phyloP scores from a whole-genome alignment of 2,888 invertebrate genomes.

The Pecten maximus region DNA sequence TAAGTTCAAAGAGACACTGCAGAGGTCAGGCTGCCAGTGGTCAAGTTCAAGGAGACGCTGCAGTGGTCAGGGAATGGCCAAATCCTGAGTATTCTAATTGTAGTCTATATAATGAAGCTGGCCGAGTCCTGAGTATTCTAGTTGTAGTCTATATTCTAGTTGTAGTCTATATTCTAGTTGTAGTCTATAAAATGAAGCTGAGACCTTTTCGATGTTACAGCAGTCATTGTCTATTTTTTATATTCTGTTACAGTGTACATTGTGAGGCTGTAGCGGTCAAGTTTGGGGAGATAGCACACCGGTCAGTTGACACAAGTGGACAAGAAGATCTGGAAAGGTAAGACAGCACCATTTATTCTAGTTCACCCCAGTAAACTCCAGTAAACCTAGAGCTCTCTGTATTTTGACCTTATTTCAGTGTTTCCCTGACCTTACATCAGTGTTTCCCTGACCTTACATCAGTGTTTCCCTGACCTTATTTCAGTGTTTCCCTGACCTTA shows the following conservation, averaged over 20 bases:
- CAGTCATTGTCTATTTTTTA: background rate
- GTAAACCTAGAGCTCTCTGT: background rate
- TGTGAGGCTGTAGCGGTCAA: conserved; percentile 54
- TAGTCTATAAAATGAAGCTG: no score
- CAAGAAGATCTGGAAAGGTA: conserved; percentile 11
- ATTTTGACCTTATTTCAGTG: no score
- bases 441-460: no score
- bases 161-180: no score
- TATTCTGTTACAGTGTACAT: conserved; percentile 54
- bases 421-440: no score
- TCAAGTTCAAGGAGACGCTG: background rate
- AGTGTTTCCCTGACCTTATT: no score
- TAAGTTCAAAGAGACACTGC: background rate
- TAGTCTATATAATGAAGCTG: no score
- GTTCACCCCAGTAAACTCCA: background rate
- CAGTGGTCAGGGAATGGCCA: background rate
- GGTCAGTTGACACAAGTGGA: conserved; percentile 53
- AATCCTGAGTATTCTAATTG: no score
- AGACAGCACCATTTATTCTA: background rate
- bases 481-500: no score
- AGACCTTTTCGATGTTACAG: no score
- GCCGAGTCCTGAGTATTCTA: no score
- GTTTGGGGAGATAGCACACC: conserved; percentile 52
- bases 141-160: no score
- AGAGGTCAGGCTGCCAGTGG: background rate